phyloP scores from a whole-genome alignment of 2,888 invertebrate genomes.

The Clivina fossor region DNA sequence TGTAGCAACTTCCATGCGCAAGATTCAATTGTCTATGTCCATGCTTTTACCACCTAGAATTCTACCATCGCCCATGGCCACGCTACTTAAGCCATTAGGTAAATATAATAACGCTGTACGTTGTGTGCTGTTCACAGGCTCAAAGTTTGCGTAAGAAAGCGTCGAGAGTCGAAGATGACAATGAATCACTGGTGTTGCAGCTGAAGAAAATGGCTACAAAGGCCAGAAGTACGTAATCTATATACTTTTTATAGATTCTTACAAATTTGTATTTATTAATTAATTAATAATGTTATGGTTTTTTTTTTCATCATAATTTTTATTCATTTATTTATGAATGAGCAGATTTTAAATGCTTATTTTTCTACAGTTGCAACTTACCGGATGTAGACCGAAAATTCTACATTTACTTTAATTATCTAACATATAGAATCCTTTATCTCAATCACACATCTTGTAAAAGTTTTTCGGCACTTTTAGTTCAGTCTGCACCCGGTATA shows the following conservation, averaged over 20 bases:
- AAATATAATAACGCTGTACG: conserved; percentile 41
- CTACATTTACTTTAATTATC: too few species aligned
- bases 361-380: conserved; percentile 29
- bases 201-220: conserved; percentile 93
- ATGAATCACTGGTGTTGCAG: conserved; percentile 92
- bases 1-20: conserved; percentile 40
- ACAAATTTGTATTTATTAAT: conserved; percentile 31
- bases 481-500: conserved; percentile 21
- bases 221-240: conserved; percentile 70
- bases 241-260: conserved; percentile 23
- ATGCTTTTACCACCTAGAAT: conserved; percentile 44
- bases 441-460: too few species aligned
- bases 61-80: conserved; percentile 49
- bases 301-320: conserved; percentile 9
- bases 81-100: conserved; percentile 49
- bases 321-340: conserved; percentile 16
- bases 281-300: conserved; percentile 17
- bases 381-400: too few species aligned
- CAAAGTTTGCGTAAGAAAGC: conserved; percentile 87
- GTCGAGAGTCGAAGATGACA: conserved; percentile 93
- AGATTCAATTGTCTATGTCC: conserved; percentile 44
- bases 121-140: conserved; percentile 65
- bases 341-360: conserved; percentile 15
- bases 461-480: too few species aligned
- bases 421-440: too few species aligned